Evolutionary conservation across 2,888 invertebrate species (phyloP).

Genomic region (Meandrusa payeni): DNA sequence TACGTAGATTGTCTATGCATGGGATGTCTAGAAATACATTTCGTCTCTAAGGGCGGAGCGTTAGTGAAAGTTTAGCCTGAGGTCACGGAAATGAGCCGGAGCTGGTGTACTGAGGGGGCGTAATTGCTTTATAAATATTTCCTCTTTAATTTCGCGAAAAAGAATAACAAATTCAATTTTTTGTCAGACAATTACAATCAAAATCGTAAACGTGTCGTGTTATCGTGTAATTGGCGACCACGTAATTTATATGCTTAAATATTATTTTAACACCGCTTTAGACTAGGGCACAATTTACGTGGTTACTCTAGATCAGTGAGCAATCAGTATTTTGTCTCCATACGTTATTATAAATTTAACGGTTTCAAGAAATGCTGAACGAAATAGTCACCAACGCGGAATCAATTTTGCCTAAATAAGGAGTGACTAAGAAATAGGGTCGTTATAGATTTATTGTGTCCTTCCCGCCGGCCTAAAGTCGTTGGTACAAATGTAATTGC

Average conservation of each 20-base stretch:
- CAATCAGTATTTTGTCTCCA: no score
- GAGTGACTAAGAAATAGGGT: slow-evolving; percentile 13
- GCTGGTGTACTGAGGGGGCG: slow-evolving; percentile 27
- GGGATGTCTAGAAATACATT: slow-evolving; percentile 34
- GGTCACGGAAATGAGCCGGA: slow-evolving; percentile 43
- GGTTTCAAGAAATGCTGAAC: neutral
- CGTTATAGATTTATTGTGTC: slow-evolving; percentile 18
- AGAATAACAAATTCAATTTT: no score
- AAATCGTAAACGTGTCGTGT: no score
- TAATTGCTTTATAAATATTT: slow-evolving; percentile 25
- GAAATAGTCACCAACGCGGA: slow-evolving; percentile 5
- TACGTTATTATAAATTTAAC: slow-evolving; percentile 4
- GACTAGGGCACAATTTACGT: no score
- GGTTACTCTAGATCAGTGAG: no score
- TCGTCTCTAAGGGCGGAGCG: slow-evolving; percentile 32
- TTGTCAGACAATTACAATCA: no score
- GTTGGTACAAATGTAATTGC: slow-evolving; percentile 18
- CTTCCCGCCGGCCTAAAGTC: slow-evolving; percentile 6
- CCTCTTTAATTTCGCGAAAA: neutral
- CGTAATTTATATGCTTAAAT: no score
- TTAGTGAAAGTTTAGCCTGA: slow-evolving; percentile 50
- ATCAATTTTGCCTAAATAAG: slow-evolving; percentile 23
- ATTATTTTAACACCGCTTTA: no score
- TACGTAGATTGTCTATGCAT: slow-evolving; percentile 24
- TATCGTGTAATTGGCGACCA: no score